Evolutionary conservation across 35 echinoderm and acorn worm genomes (phyloP), one percentile per base, ranked within the genome.

Genomic region (Apostichopus californicus): DNA sequence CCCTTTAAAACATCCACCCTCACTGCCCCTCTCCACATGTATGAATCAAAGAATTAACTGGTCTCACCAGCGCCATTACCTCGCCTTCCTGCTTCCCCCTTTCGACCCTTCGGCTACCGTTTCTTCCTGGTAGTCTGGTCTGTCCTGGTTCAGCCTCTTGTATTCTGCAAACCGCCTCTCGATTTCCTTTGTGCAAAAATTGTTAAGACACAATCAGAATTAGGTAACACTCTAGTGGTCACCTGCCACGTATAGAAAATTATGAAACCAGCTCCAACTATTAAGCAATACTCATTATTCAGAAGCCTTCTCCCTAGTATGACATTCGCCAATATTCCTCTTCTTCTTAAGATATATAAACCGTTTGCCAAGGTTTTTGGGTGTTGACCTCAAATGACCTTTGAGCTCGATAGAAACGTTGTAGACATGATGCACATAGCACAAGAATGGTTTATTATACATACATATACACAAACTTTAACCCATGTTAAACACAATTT

Each of bases 61-160:
- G 80, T 83, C 80, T 83, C 80, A 83, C 80, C 80, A 83, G 54
- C 28, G 52, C 46, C 80, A 83, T 83, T 83, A 83, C 80, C 80
- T 83, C 6, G 80, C 80, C 80, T 55, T 83, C 52, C 80, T 83
- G 80, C 80, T 83, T 54, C 80, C 80, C 11, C 17, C 54, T 55
- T 56, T 83, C 0, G 80, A 12, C 17, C 10, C 78, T 24, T 24
- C 34, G 34, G 34, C 34, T 46, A 46, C 34, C 34, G 1, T 4
- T 46, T 46, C 34, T 46, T 46, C 34, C 34, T 46, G 34, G 34
- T 80, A 6, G 4, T 22, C 26, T 21, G 23, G 23, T 80, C 46
- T 80, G 78, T 53, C 12, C 24, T 12, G 11, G 24, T 22, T 46
- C 23, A 26, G 78, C 46, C 46, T 80, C 78, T 80, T 80, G 23